Evolutionary conservation across 2,797 vertebrate genomes (phyloP).

Genomic region (Trachops cirrhosus): DNA sequence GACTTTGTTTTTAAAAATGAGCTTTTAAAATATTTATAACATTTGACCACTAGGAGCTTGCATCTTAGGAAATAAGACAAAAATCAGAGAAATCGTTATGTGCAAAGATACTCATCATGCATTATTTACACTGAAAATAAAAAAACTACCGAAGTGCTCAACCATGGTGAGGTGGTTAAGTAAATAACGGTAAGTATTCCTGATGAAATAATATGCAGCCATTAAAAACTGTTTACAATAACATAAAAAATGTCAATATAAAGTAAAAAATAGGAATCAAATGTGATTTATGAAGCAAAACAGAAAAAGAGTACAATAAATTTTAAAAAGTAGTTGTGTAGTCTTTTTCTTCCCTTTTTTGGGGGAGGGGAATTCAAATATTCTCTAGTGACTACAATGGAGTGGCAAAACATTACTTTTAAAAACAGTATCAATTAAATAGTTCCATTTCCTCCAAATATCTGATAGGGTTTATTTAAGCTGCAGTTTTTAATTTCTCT

Average conservation of each 20-base stretch:
- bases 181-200: not conserved
- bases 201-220: not conserved
- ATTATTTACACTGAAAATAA: not conserved
- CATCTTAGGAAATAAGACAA: conserved; percentile 35
- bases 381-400: not conserved
- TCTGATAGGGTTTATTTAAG: not conserved
- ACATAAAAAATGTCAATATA: conserved; percentile 26
- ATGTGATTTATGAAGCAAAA: not conserved
- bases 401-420: not conserved
- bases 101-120: not conserved
- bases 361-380: not conserved
- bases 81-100: conserved; percentile 29
- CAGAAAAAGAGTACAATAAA: not conserved
- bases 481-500: conserved; percentile 4
- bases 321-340: not conserved
- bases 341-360: not conserved
- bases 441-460: conserved; percentile 31
- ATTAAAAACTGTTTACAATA: conserved; percentile 23
- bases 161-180: not conserved
- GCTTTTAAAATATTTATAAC: conserved; percentile 34
- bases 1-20: conserved; percentile 18
- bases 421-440: not conserved
- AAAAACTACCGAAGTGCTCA: not conserved
- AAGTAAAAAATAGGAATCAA: not conserved
- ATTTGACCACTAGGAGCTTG: not conserved